Evolutionary conservation across 2,888 invertebrate species (phyloP), one percentile per base, ranked within the genome.

Genomic region (Hirtodrosophila alboralis): DNA sequence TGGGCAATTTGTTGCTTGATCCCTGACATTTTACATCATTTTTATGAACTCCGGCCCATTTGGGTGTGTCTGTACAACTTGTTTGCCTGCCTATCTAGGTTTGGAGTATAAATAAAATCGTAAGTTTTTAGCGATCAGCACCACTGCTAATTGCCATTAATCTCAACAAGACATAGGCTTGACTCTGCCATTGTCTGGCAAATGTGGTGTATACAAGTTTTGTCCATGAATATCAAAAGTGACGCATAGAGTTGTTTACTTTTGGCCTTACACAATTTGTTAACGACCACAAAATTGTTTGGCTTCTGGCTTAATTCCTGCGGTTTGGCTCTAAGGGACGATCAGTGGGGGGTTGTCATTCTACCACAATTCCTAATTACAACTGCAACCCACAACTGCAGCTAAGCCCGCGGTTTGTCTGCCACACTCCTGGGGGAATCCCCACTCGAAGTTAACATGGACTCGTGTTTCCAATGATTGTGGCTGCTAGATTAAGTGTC

Each of bases 401-500:
- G 33, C 60, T 38, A 33, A 31, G 72, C 38, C 52, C 45, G 64
- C 53, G 65, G 33, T 31, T 38, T 8, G 8, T 2, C 21, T 18
- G 4, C 8, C 26, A 3, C 31, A 13, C 49, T 41, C 41, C 21
- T 13, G 14, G 36, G 45, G 44, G 30, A 40, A 34, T 33, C 57
- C 23, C 37, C 59, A 53, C 38, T 14, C n/a, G n/a, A 47, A 52
- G 69, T 59, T 59, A 58, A 41, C n/a, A n/a, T 30, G 26, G 58
- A 34, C 59, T 74, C 60, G 57, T 71, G 45, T 80, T 75, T 74
- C 76, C 75, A 67, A 67, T 73, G 70, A 69, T 83, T 88, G 81
- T 43, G 65, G 52, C 51, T 37, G 38, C 12, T 38, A 41, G 52
- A 65, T 76, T 52, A 71, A 62, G 60, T 71, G 66, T 71, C 65